These are phyloP conservation scores for Metallyticus violacea DNA, from an alignment of 2,888 invertebrate genomes.

Conservation along the genomic window DNA sequence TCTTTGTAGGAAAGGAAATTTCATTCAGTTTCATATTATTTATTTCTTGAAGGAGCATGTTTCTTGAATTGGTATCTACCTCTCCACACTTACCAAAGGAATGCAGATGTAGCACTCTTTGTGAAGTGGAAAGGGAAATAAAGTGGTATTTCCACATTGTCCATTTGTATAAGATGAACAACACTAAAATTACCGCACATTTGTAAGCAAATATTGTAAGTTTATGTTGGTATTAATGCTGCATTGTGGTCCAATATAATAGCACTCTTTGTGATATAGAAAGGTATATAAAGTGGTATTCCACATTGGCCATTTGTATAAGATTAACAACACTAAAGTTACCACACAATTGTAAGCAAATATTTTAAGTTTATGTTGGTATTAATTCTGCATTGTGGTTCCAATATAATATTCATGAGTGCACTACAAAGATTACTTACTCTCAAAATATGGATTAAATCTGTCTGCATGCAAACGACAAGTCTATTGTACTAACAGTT, in stretches of 20 bases:
- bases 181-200: neutral
- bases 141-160: neutral
- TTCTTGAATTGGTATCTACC: neutral
- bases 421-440: too few relatives aligned
- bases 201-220: too few relatives aligned
- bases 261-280: neutral
- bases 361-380: too few relatives aligned
- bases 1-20: neutral
- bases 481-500: too few relatives aligned
- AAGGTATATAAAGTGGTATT: neutral
- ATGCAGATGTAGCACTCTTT: neutral
- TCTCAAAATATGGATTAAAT: too few relatives aligned
- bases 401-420: too few relatives aligned
- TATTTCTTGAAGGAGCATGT: too few relatives aligned
- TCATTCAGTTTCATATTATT: too few relatives aligned
- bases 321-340: neutral
- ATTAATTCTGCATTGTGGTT: too few relatives aligned
- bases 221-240: too few relatives aligned
- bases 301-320: neutral
- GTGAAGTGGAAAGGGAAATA: neutral
- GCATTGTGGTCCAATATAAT: too few relatives aligned
- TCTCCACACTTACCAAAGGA: neutral
- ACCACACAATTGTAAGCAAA: neutral
- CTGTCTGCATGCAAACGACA: too few relatives aligned
- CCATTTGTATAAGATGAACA: neutral